Evolutionary conservation across 2,888 invertebrate genomes (phyloP).

Genomic region (Meloe dianella): DNA sequence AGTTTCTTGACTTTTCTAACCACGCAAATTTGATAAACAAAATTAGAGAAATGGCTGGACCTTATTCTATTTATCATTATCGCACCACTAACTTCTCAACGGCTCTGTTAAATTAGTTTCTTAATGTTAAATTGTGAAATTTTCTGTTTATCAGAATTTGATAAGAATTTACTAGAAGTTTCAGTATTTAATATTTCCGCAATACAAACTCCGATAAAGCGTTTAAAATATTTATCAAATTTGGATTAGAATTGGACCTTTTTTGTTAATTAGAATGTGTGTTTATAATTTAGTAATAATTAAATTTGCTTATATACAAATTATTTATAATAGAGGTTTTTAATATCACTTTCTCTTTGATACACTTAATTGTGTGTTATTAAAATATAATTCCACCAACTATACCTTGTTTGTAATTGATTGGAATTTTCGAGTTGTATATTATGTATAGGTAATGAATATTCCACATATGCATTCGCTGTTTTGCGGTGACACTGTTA

Average conservation of each 20-base stretch:
- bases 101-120: constrained; percentile 33
- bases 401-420: not conserved
- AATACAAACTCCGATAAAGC: constrained; percentile 42
- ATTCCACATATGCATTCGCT: constrained; percentile 4
- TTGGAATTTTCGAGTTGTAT: not conserved
- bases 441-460: not conserved
- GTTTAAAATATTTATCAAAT: constrained; percentile 46
- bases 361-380: not conserved
- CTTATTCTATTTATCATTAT: constrained; percentile 31
- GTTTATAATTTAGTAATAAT: not conserved
- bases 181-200: constrained; percentile 52
- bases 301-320: not conserved
- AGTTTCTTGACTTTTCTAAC: constrained; percentile 38
- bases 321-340: too few relatives aligned
- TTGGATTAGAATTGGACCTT: constrained; percentile 10
- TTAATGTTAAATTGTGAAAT: constrained; percentile 39
- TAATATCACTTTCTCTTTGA: not conserved
- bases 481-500: not conserved
- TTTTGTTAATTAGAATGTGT: not conserved
- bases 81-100: constrained; percentile 29
- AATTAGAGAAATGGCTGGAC: constrained; percentile 29
- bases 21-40: constrained; percentile 40
- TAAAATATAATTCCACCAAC: not conserved
- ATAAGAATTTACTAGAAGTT: constrained; percentile 54
- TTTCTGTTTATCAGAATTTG: constrained; percentile 47